Conservation (phyloP, 2,797 vertebrate species). For the Neopelma chrysocephalum region DNA sequence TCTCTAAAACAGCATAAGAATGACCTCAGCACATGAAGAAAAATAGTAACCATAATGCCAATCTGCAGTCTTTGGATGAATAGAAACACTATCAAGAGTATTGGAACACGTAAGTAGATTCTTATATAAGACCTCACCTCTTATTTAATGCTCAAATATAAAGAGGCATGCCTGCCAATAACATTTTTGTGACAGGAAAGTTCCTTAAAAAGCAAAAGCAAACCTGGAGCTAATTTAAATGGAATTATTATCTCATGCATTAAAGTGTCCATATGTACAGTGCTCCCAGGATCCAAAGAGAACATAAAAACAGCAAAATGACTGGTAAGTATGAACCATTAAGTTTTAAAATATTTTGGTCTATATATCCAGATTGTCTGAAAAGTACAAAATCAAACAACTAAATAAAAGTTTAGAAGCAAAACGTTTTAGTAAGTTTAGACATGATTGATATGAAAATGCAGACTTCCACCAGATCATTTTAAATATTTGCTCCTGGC, state of each 20-base stretch:
- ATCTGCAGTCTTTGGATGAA: neutral
- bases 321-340: neutral
- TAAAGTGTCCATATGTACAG: neutral
- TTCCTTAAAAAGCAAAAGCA: neutral
- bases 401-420: neutral
- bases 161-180: neutral
- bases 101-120: neutral
- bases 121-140: neutral
- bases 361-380: neutral
- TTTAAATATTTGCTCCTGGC: neutral
- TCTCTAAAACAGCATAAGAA: neutral
- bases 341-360: neutral
- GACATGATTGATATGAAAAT: neutral
- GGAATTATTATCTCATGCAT: neutral
- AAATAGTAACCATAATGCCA: neutral
- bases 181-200: neutral
- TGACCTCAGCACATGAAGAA: neutral
- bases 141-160: neutral
- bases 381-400: neutral
- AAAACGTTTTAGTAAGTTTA: neutral
- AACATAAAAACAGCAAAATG: neutral
- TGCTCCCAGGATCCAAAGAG: neutral
- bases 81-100: neutral
- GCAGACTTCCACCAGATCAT: accelerated
- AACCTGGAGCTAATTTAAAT: neutral